Base-by-base conservation (phyloP, 2,797 vertebrate species). In the Tamandua tetradactyla region DNA sequence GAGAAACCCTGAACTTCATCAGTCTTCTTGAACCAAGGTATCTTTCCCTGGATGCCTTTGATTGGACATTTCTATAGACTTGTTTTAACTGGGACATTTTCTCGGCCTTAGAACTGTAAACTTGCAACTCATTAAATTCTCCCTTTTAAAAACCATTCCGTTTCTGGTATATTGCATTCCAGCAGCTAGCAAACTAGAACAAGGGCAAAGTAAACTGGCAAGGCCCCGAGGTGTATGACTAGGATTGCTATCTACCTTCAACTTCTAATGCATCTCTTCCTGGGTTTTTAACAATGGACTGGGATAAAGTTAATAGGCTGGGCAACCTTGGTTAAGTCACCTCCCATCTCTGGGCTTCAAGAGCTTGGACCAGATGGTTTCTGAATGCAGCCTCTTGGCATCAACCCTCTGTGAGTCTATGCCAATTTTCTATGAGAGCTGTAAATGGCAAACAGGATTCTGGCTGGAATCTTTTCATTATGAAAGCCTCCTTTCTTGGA, bases 351-450 rank as follows among this genome's bases (percentile, higher is more conserved):
- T 92, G 85, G 68, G 57, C 55, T 89, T 93, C 44, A 82, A 47
- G n/a, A 78, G 20, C 49, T 89, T 92, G 62, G 57, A 78, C n/a
- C 40, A 75, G 72, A 88, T 93, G 66, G 68, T 64, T 93, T 95
- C 89, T 81, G 64, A 37, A 82, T 85, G 68, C 78, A 30, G n/a
- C n/a, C 18, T 89, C 30, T 95, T 93, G 52, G 52, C 44, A 27
- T 42, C n/a, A 30, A 64, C 69, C 57, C 55, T 69, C 64, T 94
- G 85, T 93, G 89, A 90, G 74, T 94, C 89, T 72, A 52, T 71
- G 87, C 72, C 81, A 13, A 35, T 92, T 96, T 96, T 95, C 85
- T 92, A 14, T 86, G 82, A 97, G 64, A 95, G 25, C 78, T 90
- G 66, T 37, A 94, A 95, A 83, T 78, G 59, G 89, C 80, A 92